Evolutionary conservation across 2,113 vertebrate genomes (phyloP).

Genomic region (Triplophysa siluroides): DNA sequence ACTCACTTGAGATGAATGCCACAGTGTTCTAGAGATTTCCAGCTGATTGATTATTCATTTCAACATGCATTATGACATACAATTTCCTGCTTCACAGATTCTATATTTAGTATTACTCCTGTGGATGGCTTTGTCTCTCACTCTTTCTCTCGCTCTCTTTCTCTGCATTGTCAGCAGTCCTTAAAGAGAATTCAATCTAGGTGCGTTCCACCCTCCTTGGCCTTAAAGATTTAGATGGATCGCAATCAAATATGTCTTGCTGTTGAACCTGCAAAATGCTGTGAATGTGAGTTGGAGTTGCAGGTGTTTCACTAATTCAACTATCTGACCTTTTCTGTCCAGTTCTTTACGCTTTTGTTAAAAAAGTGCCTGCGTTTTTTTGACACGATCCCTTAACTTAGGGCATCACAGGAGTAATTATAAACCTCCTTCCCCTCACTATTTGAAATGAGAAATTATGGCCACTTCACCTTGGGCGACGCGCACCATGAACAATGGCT

Average conservation of each 20-base stretch:
- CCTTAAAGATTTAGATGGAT: constrained; percentile 28
- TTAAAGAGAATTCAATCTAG: constrained; percentile 50
- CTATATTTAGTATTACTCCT: not conserved
- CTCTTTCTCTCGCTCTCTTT: not conserved
- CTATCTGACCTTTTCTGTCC: constrained; percentile 32
- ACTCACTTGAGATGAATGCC: constrained; percentile 10
- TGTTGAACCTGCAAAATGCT: not conserved
- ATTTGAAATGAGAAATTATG: not conserved
- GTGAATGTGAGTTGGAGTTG: not conserved
- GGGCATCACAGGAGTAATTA: constrained; percentile 20
- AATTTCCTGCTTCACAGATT: constrained; percentile 31
- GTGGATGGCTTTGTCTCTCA: constrained; percentile 1
- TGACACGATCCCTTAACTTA: not conserved
- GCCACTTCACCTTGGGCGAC: constrained; percentile 42
- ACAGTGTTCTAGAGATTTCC: constrained; percentile 12
- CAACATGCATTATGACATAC: constrained; percentile 16
- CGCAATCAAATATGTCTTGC: constrained; percentile 41
- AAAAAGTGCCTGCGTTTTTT: not conserved
- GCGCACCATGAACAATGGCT: constrained; percentile 60
- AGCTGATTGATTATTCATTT: constrained; percentile 31
- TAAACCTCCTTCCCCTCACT: constrained; percentile 25
- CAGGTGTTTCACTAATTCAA: not conserved
- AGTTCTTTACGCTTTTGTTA: not conserved
- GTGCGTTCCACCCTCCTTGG: constrained; percentile 20
- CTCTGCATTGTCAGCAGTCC: constrained; percentile 50